A percentile compares a stretch with the other conserved stretches of the same genome.
Evolutionary conservation across 2,888 invertebrate species (phyloP).

Genomic region (Tanypteryx hageni): DNA sequence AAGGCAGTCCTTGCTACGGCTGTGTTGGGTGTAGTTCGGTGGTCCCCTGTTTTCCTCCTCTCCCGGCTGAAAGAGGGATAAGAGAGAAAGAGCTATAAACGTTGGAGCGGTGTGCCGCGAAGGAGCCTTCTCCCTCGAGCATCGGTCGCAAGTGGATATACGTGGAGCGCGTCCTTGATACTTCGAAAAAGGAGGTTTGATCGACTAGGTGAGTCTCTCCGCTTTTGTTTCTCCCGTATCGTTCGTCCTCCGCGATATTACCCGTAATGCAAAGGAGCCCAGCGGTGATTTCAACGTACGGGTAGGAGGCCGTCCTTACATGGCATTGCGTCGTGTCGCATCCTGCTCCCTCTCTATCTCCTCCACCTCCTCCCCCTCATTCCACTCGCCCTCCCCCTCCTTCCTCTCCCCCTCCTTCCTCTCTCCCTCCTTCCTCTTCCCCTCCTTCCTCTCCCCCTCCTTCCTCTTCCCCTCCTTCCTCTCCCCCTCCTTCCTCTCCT

Average conservation of each 20-base stretch:
- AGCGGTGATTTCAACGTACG: background rate
- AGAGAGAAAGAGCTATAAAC: background rate
- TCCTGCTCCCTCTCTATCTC: background rate
- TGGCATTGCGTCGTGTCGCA: background rate
- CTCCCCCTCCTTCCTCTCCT: no score
- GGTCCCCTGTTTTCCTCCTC: background rate
- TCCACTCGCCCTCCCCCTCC: background rate
- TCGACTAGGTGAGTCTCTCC: background rate
- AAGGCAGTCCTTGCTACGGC: background rate
- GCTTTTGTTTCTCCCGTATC: background rate
- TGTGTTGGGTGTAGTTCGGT: background rate
- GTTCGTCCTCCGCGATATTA: background rate
- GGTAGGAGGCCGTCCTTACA: background rate
- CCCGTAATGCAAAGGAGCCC: background rate
- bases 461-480: background rate
- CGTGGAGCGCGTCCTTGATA: background rate
- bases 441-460: background rate
- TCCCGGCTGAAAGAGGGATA: background rate
- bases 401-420: no score
- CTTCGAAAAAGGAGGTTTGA: background rate
- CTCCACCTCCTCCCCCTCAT: background rate
- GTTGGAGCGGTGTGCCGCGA: no score
- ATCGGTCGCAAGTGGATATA: background rate
- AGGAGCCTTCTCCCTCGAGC: no score
- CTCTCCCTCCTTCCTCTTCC: background rate